These are phyloP conservation scores for Acanthosepion lycidas DNA, from an alignment of 2,888 invertebrate genomes.

Conservation along the genomic window DNA sequence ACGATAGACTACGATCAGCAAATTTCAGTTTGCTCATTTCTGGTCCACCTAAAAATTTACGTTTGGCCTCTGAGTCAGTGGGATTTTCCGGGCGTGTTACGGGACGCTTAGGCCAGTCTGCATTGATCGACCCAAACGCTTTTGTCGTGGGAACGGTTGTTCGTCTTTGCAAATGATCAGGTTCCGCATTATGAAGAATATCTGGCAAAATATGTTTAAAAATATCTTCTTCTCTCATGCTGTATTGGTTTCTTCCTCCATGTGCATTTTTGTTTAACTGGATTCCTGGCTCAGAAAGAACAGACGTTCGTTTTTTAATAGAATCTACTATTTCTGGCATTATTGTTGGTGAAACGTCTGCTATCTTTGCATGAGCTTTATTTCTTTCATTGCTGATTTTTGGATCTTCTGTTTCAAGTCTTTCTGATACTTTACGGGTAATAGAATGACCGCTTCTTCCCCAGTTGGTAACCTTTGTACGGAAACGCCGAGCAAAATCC, in stretches of 20 bases:
- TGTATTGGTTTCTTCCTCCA: neutral
- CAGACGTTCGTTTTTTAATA: neutral
- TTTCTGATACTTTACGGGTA: neutral
- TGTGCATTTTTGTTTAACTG: neutral
- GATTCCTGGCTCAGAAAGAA: neutral
- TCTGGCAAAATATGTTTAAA: neutral
- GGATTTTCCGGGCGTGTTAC: neutral
- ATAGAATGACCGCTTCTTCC: slow-evolving; percentile 15
- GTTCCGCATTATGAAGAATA: neutral
- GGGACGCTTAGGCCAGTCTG: neutral
- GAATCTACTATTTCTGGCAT: neutral
- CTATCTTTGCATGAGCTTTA: neutral
- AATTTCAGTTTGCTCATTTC: neutral
- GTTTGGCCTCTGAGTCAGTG: neutral
- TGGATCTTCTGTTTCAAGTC: neutral
- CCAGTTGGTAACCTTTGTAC: neutral
- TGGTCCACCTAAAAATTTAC: neutral
- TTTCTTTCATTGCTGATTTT: neutral
- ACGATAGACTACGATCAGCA: neutral
- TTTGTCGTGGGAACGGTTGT: neutral
- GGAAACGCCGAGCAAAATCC: neutral
- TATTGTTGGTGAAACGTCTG: neutral
- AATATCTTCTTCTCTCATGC: neutral
- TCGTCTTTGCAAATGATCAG: neutral
- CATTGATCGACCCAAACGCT: neutral